phyloP scores from a whole-genome alignment of 2,888 invertebrate genomes.

The Ditula angustiorana region DNA sequence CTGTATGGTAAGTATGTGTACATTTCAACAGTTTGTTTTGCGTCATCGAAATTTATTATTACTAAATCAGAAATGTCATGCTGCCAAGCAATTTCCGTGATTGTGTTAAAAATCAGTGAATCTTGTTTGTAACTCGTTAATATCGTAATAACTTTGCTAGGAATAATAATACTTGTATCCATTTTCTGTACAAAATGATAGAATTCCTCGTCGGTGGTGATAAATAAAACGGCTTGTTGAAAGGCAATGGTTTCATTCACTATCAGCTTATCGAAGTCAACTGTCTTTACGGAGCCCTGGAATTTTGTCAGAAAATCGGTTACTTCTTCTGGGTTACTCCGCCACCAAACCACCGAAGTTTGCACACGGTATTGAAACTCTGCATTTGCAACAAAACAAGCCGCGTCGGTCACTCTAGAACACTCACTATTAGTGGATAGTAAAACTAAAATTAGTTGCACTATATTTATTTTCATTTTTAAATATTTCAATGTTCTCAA shows the following conservation, averaged over 20 bases:
- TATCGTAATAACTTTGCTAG: constrained; percentile 57
- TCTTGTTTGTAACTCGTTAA: constrained; percentile 44
- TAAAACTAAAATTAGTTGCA: not conserved
- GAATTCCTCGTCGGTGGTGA: constrained; percentile 52
- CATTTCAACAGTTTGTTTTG: constrained; percentile 45
- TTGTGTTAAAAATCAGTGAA: constrained; percentile 42
- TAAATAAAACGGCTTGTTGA: constrained; percentile 60
- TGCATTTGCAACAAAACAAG: constrained; percentile 52
- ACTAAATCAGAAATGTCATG: constrained; percentile 62
- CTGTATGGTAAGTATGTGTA: constrained; percentile 62
- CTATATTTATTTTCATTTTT: not conserved
- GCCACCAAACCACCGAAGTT: constrained; percentile 57
- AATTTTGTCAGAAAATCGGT: constrained; percentile 52
- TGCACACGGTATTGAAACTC: constrained; percentile 49
- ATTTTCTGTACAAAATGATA: constrained; percentile 49
- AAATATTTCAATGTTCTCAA: not conserved
- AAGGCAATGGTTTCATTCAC: constrained; percentile 45
- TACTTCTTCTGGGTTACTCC: constrained; percentile 44
- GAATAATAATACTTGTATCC: constrained; percentile 48
- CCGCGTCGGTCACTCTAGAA: constrained; percentile 48
- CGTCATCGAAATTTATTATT: constrained; percentile 48
- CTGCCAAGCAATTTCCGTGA: constrained; percentile 57
- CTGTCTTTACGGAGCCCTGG: constrained; percentile 50
- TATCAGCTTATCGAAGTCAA: constrained; percentile 40
- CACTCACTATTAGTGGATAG: not conserved